phyloP scores from a whole-genome alignment of 2,888 invertebrate species.

The Galerucella calmariensis region DNA sequence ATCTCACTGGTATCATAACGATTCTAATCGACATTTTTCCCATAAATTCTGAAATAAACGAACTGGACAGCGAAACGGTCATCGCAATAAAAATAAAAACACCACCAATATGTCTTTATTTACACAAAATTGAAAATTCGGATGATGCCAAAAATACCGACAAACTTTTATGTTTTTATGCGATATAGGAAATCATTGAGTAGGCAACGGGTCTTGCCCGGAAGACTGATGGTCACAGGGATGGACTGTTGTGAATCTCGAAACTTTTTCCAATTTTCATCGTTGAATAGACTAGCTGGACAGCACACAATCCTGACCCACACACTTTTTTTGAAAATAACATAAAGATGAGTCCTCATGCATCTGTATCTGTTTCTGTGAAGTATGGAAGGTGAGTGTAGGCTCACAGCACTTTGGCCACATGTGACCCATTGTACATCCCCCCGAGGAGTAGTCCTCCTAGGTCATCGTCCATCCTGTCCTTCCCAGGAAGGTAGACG shows the following conservation, averaged over 20 bases:
- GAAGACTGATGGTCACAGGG: conserved; percentile 13
- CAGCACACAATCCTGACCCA: too few species aligned
- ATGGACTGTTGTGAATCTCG: conserved; percentile 7
- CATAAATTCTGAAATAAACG: conserved; percentile 44
- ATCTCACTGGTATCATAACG: conserved; percentile 33
- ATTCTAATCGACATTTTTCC: conserved; percentile 42
- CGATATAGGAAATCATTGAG: conserved; percentile 26
- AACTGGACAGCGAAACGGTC: conserved; percentile 38
- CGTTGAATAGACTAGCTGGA: too few species aligned
- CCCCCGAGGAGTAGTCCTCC: too few species aligned
- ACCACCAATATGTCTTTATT: conserved; percentile 50
- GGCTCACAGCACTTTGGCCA: too few species aligned
- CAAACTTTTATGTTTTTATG: conserved; percentile 27
- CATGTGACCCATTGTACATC: too few species aligned
- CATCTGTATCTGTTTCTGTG: too few species aligned
- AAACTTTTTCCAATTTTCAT: too few species aligned
- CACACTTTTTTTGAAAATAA: too few species aligned
- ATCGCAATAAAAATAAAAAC: conserved; percentile 48
- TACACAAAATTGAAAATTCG: conserved; percentile 44
- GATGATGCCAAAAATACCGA: conserved; percentile 26
- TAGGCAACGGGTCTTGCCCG: background rate
- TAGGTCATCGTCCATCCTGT: too few species aligned
- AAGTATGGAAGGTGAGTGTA: too few species aligned
- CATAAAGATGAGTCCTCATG: too few species aligned
- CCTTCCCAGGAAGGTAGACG: too few species aligned